Evolutionary conservation across 2,888 invertebrate genomes (phyloP).

Genomic region (Smittia sp.): DNA sequence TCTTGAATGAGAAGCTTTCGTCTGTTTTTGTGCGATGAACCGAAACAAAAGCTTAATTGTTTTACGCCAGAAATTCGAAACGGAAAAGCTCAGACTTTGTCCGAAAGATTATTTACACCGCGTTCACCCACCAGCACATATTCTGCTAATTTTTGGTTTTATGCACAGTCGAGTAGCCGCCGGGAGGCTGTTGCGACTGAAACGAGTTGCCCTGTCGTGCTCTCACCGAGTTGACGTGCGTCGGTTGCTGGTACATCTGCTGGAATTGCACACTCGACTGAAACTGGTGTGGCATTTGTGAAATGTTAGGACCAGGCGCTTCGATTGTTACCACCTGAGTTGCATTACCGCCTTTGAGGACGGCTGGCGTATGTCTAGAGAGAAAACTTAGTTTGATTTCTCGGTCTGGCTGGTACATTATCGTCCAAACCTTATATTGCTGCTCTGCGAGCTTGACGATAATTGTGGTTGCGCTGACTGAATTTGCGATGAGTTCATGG

Average conservation of each 20-base stretch:
- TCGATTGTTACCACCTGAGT: slow-evolving; percentile 24
- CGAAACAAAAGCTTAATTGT: neutral
- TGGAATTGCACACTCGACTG: slow-evolving; percentile 28
- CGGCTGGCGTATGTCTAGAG: slow-evolving; percentile 38
- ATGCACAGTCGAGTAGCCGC: slow-evolving; percentile 15
- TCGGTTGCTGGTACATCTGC: slow-evolving; percentile 28
- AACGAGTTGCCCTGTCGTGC: slow-evolving; percentile 31
- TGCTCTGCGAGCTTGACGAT: slow-evolving; percentile 22
- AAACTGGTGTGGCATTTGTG: slow-evolving; percentile 38
- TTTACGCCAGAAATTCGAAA: neutral
- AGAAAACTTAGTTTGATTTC: neutral
- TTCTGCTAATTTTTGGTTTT: slow-evolving; percentile 41
- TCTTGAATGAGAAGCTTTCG: neutral
- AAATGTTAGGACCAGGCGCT: slow-evolving; percentile 30
- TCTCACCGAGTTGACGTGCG: slow-evolving; percentile 19
- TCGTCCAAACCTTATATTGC: slow-evolving; percentile 13
- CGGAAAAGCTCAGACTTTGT: neutral
- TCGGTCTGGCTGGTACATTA: neutral
- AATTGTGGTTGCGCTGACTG: slow-evolving; percentile 20
- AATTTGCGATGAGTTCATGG: slow-evolving; percentile 42
- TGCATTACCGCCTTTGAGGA: neutral
- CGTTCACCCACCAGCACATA: neutral
- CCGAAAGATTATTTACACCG: neutral
- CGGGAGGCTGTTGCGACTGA: slow-evolving; percentile 12
- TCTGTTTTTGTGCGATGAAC: neutral